A percentile compares a stretch with the other conserved stretches of the same genome.
Conservation (phyloP, 2,888 invertebrate genomes). For the Papilio gigon region DNA sequence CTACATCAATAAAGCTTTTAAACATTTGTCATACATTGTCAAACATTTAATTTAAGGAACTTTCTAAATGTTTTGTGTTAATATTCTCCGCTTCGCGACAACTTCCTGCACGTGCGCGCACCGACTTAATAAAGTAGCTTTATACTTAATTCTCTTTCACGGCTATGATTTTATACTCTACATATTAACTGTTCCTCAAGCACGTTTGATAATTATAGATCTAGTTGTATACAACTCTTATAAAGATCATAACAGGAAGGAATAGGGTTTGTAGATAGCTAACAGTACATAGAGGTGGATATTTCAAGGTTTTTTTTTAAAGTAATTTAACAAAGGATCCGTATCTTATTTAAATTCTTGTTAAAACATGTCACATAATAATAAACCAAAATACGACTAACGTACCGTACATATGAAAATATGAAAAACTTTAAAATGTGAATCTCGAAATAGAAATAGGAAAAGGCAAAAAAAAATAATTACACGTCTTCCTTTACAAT, state of each 20-base stretch:
- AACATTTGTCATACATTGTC: constrained; percentile 32
- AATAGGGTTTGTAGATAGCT: too few relatives aligned
- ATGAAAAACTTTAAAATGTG: not conserved
- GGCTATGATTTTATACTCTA: constrained; percentile 4
- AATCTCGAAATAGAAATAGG: not conserved
- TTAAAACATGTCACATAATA: not conserved
- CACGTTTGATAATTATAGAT: not conserved
- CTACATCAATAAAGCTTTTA: constrained; percentile 17
- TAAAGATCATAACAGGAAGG: too few relatives aligned
- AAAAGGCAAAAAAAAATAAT: not conserved
- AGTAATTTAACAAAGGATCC: too few relatives aligned
- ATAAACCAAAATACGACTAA: not conserved
- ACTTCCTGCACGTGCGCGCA: constrained; percentile 40
- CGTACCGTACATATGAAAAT: not conserved
- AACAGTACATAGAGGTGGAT: too few relatives aligned
- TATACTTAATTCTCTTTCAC: constrained; percentile 10
- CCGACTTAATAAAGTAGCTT: constrained; percentile 13
- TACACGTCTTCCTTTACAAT: constrained; percentile 20
- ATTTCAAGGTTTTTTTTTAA: too few relatives aligned
- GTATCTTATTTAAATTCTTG: too few relatives aligned
- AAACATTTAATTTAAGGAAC: constrained; percentile 61
- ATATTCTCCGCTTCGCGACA: constrained; percentile 75
- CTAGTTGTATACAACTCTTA: too few relatives aligned
- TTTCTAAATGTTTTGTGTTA: constrained; percentile 69
- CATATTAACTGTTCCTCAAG: not conserved